Evolutionary conservation across 1,140 invertebrate genomes (phyloP), one percentile per base, ranked within the genome.

Genomic region (Drosophila neocordata): DNA sequence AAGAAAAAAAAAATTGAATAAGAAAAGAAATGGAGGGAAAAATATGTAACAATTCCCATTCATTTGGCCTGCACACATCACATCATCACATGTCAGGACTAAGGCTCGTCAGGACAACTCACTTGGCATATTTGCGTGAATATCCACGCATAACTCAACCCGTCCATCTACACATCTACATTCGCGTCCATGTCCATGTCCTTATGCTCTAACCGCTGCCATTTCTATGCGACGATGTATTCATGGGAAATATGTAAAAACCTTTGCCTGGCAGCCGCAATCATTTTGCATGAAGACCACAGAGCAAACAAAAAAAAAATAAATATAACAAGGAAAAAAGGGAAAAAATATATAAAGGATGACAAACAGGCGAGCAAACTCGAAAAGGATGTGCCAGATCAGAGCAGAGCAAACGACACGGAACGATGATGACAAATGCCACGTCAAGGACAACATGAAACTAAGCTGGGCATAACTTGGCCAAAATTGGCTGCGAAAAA

Each of bases 231-330:
- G 41, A 48, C 41, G 41, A 48, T 24, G 71, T 73, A 73, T 73
- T 73, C 71, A 73, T 73, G 71, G 55, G 37, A 66, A 66, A 73
- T 85, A 81, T 85, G 81, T 78, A 81, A 85, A 81, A 78, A 73
- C 77, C 61, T 62, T 48, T 31, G 27, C 27, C 27, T 31, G 27
- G 60, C 57, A 63, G 66, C 65, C 77, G 63, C 55, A 75, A 80
- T 76, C 72, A 76, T 61, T 48, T 48, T 48, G 15, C 41, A 69
- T 38, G 52, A 69, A 76, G 70, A 44, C 41, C 60, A 48, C 66
- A 51, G 41, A 22, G 52, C 58, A 41, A 31, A 52, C 57, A 44
- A n/a, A n/a, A 41, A 22, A 24, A 11, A 37, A 61, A 57, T 1
- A 56, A 35, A 31, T 13, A n/a, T 35, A 57, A 35, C n/a, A 31